Evolutionary conservation across 2,888 invertebrate species (phyloP), one percentile per base, ranked within the genome.

Genomic region (Lasioglossum marginatum): DNA sequence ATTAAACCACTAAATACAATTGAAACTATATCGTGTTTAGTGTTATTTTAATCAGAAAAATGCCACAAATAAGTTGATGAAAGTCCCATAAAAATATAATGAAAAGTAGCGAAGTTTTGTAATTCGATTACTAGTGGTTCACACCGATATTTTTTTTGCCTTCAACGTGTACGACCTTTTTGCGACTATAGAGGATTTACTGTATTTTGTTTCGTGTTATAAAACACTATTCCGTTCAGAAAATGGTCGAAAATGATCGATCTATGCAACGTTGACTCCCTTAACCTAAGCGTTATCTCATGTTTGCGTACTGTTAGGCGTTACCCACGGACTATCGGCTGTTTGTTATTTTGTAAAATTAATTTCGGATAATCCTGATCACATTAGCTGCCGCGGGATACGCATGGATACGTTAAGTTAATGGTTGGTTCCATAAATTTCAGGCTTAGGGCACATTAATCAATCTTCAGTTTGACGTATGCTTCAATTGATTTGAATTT

Each of bases 341-440:
- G 48, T 66, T 74, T 77, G 82, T 79, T 80, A 79, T 87, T 87
- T 85, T 66, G 86, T 77, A 52, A 71, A 87, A 87, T 86, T 87
- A 86, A 83, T 87, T 87, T 87, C 48, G 14, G 74, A 45, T 77
- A 60, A 78, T 78, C 66, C 82, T 37, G 77, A 74, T 70, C 48
- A 34, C 48, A 70, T 77, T 63, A 83, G 60, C 71, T 19, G 3
- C 31, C 23, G 6, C 45, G 27, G 31, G 83, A 72, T 34, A 45
- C 31, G 45, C 37, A 77, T 23, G 68, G 72, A 82, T 73, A 73
- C 70, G 73, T 63, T 75, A 76, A 83, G 57, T 82, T 84, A 77
- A 83, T 83, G 76, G 77, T 57, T 66, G 19, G 37, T 76, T 57
- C 63, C 31, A 68, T 82, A 76, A 66, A 81, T 82, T 83, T 72